Percentiles rank a stretch among this genome's conserved stretches.
Evolutionary conservation across 2,113 vertebrate species (phyloP).

Genomic region (Gracilinanus agilis): DNA sequence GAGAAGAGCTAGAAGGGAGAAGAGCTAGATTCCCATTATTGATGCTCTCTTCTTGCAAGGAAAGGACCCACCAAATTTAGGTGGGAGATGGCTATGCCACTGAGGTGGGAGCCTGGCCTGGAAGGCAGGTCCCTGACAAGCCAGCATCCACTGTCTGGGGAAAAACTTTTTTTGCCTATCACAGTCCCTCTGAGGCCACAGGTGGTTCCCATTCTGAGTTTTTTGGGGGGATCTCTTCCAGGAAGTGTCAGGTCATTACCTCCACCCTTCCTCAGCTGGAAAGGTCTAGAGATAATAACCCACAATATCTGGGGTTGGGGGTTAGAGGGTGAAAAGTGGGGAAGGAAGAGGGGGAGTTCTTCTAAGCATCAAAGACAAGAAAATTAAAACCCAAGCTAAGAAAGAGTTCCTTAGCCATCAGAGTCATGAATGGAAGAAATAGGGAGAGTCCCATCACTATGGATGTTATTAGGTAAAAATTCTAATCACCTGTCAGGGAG

Average conservation of each 20-base stretch:
- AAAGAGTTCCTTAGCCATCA: not conserved
- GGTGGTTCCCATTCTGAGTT: slow-evolving; percentile 24
- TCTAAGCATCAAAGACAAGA: not conserved
- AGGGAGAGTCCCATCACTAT: not conserved
- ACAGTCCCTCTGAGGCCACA: not conserved
- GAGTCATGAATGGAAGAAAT: not conserved
- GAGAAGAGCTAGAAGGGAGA: not conserved
- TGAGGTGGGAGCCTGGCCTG: not conserved
- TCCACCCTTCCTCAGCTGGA: slow-evolving; percentile 77
- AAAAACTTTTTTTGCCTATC: not conserved
- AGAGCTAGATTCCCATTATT: not conserved
- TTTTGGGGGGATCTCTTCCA: slow-evolving; percentile 16
- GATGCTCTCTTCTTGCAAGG: not conserved
- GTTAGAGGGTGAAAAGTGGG: not conserved
- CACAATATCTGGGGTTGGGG: slow-evolving; percentile 78
- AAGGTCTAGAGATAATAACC: slow-evolving; percentile 78
- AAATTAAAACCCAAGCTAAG: not conserved
- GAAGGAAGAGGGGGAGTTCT: not conserved
- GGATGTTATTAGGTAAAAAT: not conserved
- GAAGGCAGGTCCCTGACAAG: not conserved
- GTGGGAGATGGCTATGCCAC: not conserved
- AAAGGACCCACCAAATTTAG: not conserved
- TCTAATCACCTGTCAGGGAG: not conserved
- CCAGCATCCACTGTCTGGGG: not conserved
- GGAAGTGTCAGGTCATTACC: slow-evolving; percentile 78